Percentiles rank a stretch among this genome's conserved stretches.
Evolutionary conservation across 2,888 invertebrate species (phyloP).

Genomic region (Bibio marci): DNA sequence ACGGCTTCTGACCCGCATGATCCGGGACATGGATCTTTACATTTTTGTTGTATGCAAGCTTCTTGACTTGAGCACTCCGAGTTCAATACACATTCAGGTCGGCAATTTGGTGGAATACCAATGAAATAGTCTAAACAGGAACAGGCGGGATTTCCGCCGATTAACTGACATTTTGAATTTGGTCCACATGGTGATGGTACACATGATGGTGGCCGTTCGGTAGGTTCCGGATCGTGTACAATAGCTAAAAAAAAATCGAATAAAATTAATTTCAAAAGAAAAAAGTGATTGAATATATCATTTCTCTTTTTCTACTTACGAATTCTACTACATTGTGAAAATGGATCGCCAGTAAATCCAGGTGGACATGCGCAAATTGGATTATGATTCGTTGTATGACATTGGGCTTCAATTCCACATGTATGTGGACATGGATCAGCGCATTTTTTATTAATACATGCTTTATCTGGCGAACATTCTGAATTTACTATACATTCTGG

Average conservation of each 20-base stretch:
- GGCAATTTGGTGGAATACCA: slow-evolving; percentile 62
- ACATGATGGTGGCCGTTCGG: slow-evolving; percentile 56
- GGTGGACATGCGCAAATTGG: slow-evolving; percentile 74
- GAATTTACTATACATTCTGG: slow-evolving; percentile 78
- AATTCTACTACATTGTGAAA: slow-evolving; percentile 51
- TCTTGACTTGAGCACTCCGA: slow-evolving; percentile 62
- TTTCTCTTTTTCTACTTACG: slow-evolving; percentile 36
- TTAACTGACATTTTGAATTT: slow-evolving; percentile 60
- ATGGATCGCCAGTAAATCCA: slow-evolving; percentile 77
- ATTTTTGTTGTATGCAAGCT: slow-evolving; percentile 62
- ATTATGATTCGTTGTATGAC: slow-evolving; percentile 67
- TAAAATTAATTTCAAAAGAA: background rate
- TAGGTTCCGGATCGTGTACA: slow-evolving; percentile 22
- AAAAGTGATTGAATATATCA: background rate
- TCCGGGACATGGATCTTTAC: slow-evolving; percentile 67
- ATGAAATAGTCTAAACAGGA: slow-evolving; percentile 61
- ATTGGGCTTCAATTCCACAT: slow-evolving; percentile 72
- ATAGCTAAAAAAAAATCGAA: slow-evolving; percentile 11
- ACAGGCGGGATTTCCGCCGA: slow-evolving; percentile 57
- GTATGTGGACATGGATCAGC: slow-evolving; percentile 76
- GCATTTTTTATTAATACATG: slow-evolving; percentile 74
- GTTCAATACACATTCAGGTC: slow-evolving; percentile 64
- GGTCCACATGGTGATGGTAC: slow-evolving; percentile 72
- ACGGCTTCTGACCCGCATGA: slow-evolving; percentile 65
- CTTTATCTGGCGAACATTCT: slow-evolving; percentile 64